These are phyloP conservation scores for Odontomyia ornata DNA, from an alignment of 2,888 invertebrate genomes.

Conservation along the genomic window DNA sequence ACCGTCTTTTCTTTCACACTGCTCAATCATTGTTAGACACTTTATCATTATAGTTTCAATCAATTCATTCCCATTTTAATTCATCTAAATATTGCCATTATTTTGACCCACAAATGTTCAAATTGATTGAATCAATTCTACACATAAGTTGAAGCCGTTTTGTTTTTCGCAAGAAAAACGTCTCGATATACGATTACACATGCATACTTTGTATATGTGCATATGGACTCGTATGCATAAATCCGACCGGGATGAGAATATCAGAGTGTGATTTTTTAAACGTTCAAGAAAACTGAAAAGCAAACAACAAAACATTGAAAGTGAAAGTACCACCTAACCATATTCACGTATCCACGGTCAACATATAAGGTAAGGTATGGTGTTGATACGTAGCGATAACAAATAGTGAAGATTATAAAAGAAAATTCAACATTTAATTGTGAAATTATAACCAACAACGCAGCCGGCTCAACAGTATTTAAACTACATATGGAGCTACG, in stretches of 20 bases:
- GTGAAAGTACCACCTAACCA: conserved; percentile 25
- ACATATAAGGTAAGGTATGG: conserved; percentile 3
- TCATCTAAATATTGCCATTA: not conserved
- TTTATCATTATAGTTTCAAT: not conserved
- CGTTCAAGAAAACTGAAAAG: not conserved
- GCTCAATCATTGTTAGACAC: conserved; percentile 7
- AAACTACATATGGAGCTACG: not conserved
- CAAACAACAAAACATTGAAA: conserved; percentile 22
- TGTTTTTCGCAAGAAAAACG: not conserved
- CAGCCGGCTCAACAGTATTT: not conserved
- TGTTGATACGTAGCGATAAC: not conserved
- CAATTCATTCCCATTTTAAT: not conserved
- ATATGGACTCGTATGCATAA: not conserved
- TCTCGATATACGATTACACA: not conserved
- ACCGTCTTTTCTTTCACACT: not conserved
- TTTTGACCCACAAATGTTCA: conserved; percentile 15
- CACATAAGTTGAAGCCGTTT: not conserved
- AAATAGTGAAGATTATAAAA: conserved; percentile 29
- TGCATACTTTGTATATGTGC: not conserved
- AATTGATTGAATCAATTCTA: not conserved
- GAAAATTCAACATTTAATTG: conserved; percentile 24
- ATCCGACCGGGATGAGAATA: not conserved
- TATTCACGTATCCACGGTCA: not conserved
- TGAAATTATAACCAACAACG: conserved; percentile 13
- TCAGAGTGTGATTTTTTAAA: not conserved